Percentiles rank a stretch among this genome's conserved stretches.
Evolutionary conservation across 2,888 invertebrate genomes (phyloP).

Genomic region (Hetaerina titia): DNA sequence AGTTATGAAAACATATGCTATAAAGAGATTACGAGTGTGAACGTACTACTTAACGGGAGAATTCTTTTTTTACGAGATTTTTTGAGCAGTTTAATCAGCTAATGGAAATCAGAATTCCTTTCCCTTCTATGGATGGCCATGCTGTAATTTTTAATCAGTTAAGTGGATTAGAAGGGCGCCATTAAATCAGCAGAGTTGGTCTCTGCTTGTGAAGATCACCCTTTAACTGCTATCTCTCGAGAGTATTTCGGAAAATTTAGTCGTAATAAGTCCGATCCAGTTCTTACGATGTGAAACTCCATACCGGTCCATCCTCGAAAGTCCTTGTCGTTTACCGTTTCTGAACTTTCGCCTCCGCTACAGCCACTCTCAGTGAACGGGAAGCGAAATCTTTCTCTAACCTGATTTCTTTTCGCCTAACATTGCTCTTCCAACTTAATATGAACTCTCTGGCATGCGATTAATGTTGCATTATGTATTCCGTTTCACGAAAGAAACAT

Average conservation of each 20-base stretch:
- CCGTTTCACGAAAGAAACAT: too few relatives aligned
- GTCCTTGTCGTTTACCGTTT: not conserved
- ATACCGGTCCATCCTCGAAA: not conserved
- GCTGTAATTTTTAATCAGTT: slow-evolving; percentile 26
- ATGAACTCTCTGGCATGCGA: too few relatives aligned
- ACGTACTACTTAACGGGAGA: not conserved
- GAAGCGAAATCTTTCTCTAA: too few relatives aligned
- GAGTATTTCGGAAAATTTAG: too few relatives aligned
- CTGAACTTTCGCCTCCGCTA: not conserved
- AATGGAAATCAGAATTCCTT: not conserved
- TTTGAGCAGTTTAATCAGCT: not conserved
- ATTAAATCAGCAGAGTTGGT: not conserved
- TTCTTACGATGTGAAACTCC: not conserved
- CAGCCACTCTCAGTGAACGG: not conserved
- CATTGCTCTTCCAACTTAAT: too few relatives aligned
- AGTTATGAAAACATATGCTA: not conserved
- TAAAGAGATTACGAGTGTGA: not conserved
- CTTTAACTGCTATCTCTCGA: not conserved
- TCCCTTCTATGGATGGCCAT: not conserved
- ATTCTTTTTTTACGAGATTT: not conserved
- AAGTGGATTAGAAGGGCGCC: not conserved
- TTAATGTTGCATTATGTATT: too few relatives aligned
- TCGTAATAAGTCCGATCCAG: not conserved
- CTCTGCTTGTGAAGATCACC: not conserved
- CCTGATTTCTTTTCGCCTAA: too few relatives aligned